phyloP scores from a whole-genome alignment of 2,113 vertebrate genomes.

The Lamprologus speciosus region DNA sequence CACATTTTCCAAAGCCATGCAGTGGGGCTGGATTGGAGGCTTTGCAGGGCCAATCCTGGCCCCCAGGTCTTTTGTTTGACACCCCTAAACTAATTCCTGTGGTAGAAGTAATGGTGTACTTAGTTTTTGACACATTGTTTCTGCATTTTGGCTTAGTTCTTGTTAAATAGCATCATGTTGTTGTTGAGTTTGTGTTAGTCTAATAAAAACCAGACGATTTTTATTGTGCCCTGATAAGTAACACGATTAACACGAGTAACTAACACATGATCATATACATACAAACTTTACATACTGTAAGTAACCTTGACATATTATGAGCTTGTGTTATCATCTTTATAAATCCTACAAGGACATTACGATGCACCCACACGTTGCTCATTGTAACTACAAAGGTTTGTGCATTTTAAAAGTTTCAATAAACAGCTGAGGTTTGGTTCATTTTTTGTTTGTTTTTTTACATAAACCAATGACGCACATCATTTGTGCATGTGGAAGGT shows the following conservation, averaged over 20 bases:
- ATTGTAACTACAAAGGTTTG: not conserved
- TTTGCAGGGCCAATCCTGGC: not conserved
- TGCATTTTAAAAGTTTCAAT: not conserved
- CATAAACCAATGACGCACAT: rapidly evolving
- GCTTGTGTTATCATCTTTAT: not conserved
- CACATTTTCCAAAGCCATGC: not conserved
- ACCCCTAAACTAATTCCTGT: not conserved
- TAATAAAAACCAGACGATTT: not conserved
- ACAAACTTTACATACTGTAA: not conserved
- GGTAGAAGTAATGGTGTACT: not conserved
- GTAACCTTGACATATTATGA: not conserved
- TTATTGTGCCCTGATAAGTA: not conserved
- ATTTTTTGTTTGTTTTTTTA: not conserved
- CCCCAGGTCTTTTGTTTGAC: not conserved
- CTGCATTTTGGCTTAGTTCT: not conserved
- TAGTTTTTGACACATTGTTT: not conserved
- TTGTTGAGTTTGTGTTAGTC: not conserved
- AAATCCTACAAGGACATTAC: not conserved
- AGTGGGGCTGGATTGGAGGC: rapidly evolving
- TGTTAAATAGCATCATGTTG: not conserved
- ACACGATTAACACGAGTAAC: not conserved
- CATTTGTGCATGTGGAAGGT: not conserved
- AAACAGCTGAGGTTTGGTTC: not conserved
- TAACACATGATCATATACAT: not conserved
- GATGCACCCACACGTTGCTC: not conserved